These are phyloP conservation scores for Dynastes tityus DNA, from an alignment of 2,888 invertebrate genomes.

Conservation along the genomic window DNA sequence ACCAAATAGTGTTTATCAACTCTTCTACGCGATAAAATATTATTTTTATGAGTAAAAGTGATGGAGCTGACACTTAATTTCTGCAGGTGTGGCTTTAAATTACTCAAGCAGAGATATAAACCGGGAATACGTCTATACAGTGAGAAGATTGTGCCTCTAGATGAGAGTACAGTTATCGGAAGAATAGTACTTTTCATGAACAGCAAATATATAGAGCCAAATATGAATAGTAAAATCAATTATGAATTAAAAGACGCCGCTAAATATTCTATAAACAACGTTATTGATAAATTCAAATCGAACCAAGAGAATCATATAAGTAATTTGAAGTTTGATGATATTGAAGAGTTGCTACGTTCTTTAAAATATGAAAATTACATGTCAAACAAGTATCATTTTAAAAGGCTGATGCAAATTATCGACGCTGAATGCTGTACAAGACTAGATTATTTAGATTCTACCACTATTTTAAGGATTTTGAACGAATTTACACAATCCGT, in stretches of 20 bases:
- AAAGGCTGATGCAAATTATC: slow-evolving; percentile 60
- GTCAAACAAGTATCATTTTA: slow-evolving; percentile 54
- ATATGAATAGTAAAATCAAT: background rate
- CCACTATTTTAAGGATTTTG: slow-evolving; percentile 62
- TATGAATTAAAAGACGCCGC: slow-evolving; percentile 6
- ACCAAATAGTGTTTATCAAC: background rate
- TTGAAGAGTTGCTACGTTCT: slow-evolving; percentile 51
- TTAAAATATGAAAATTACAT: slow-evolving; percentile 46
- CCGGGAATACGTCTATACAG: slow-evolving; percentile 17
- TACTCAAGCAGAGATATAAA: slow-evolving; percentile 3
- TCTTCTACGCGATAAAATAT: background rate
- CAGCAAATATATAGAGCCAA: slow-evolving; percentile 40
- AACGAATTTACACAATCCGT: slow-evolving; percentile 62
- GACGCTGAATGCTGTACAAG: slow-evolving; percentile 65
- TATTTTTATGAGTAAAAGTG: background rate
- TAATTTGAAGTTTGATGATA: slow-evolving; percentile 51
- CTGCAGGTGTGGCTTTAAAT: slow-evolving; percentile 4
- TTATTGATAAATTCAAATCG: slow-evolving; percentile 47
- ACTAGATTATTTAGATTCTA: slow-evolving; percentile 58
- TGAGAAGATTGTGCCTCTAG: slow-evolving; percentile 40
- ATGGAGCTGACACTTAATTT: slow-evolving; percentile 21
- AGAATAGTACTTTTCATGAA: slow-evolving; percentile 54
- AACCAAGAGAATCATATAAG: slow-evolving; percentile 38
- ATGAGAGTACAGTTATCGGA: slow-evolving; percentile 53
- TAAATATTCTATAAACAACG: slow-evolving; percentile 8